phyloP scores from a whole-genome alignment of 2,888 invertebrate genomes.

The Halictus quadricinctus region DNA sequence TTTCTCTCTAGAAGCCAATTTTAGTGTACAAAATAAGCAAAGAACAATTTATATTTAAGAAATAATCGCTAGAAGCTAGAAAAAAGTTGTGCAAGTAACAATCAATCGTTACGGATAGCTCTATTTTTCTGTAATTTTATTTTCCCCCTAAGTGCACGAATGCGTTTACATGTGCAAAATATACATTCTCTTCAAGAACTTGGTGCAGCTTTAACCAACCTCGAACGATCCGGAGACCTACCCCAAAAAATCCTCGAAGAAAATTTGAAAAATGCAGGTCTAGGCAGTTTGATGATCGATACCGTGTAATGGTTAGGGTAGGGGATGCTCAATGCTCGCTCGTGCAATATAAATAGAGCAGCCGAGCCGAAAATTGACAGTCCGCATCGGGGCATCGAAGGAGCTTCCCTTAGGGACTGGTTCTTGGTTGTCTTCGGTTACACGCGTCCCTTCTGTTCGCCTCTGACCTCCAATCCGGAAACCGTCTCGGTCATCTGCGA shows the following conservation, averaged over 20 bases:
- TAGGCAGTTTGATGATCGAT: background rate
- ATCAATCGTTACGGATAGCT: background rate
- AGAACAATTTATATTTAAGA: background rate
- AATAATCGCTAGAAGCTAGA: background rate
- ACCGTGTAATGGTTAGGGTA: too few species aligned
- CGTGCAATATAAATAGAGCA: slow-evolving; percentile 11
- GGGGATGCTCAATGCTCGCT: background rate
- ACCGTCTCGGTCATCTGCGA: slow-evolving; percentile 5
- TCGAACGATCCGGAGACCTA: too few species aligned
- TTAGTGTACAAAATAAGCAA: too few species aligned
- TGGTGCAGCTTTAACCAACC: background rate
- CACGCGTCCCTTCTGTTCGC: background rate
- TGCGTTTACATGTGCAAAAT: too few species aligned
- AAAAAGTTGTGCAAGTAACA: background rate
- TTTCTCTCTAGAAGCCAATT: background rate
- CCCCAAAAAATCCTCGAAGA: background rate
- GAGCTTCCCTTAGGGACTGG: slow-evolving; percentile 7
- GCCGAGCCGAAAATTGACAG: slow-evolving; percentile 9
- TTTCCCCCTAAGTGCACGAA: too few species aligned
- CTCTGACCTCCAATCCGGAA: background rate
- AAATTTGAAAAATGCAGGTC: background rate
- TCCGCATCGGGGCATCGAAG: background rate
- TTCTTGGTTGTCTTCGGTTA: slow-evolving; percentile 10
- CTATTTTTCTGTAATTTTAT: background rate
- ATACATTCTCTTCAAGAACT: background rate